Conservation (phyloP, 1,140 invertebrate species). For the Papilio machaon region DNA sequence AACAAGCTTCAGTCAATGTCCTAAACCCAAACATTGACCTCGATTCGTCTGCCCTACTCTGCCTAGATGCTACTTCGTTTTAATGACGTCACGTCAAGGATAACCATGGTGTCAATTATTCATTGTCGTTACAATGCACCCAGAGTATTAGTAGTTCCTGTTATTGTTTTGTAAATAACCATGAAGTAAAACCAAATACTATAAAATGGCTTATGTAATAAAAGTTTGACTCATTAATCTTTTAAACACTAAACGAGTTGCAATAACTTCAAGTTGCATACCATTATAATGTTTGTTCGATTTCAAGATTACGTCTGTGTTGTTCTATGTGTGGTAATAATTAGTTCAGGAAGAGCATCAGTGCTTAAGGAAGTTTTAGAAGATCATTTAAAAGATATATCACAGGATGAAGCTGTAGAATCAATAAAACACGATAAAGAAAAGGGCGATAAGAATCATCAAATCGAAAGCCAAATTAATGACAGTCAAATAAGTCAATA, state of each 20-base stretch:
- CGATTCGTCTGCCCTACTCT: slow-evolving; percentile 44
- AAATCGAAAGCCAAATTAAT: slow-evolving; percentile 70
- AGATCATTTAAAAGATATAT: slow-evolving; percentile 75
- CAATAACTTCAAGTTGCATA: slow-evolving; percentile 41
- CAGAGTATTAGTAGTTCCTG: slow-evolving; percentile 70
- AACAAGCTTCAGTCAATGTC: slow-evolving; percentile 29
- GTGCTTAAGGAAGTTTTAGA: slow-evolving; percentile 70
- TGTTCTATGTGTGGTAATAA: slow-evolving; percentile 56
- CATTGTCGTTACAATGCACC: slow-evolving; percentile 69
- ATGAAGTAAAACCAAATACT: slow-evolving; percentile 73
- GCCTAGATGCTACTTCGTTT: slow-evolving; percentile 52
- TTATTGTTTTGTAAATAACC: slow-evolving; percentile 77
- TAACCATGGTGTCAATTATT: slow-evolving; percentile 46
- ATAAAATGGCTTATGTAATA: slow-evolving; percentile 72
- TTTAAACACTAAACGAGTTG: slow-evolving; percentile 40
- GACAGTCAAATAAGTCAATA: slow-evolving; percentile 76
- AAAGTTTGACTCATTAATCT: slow-evolving; percentile 52
- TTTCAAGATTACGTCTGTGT: slow-evolving; percentile 54
- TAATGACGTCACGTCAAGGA: slow-evolving; percentile 72
- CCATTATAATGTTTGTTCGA: slow-evolving; percentile 69
- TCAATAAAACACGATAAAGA: slow-evolving; percentile 72
- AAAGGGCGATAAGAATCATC: slow-evolving; percentile 75
- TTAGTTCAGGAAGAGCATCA: slow-evolving; percentile 59
- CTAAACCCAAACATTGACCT: slow-evolving; percentile 61
- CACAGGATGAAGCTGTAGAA: slow-evolving; percentile 70